Evolutionary conservation across 1,140 invertebrate species (phyloP).

Genomic region (Phthorimaea operculella): DNA sequence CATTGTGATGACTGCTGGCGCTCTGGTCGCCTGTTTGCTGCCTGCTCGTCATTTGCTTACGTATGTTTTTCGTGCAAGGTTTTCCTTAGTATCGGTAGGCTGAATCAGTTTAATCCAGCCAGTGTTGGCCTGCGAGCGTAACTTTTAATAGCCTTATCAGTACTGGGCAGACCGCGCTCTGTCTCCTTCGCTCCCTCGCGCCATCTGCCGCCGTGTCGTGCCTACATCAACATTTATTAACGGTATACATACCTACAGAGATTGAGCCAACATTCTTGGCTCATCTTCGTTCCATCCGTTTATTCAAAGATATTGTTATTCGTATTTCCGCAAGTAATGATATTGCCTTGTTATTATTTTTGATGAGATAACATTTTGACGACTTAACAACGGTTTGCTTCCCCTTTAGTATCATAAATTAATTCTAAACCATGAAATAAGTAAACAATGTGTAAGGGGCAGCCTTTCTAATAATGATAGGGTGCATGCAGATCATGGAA

Average conservation of each 20-base stretch:
- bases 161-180: constrained; percentile 40
- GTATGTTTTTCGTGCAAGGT: constrained; percentile 27
- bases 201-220: constrained; percentile 20
- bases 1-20: constrained; percentile 21
- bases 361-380: too few species aligned
- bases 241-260: constrained; percentile 16
- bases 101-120: constrained; percentile 44
- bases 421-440: too few species aligned
- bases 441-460: too few species aligned
- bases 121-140: constrained; percentile 45
- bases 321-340: too few species aligned
- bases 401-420: too few species aligned
- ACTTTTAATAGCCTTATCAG: constrained; percentile 68
- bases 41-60: constrained; percentile 13
- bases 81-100: constrained; percentile 38
- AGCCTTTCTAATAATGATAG: too few species aligned
- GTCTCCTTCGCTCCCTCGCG: constrained; percentile 26
- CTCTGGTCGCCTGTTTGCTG: constrained; percentile 20
- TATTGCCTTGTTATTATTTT: too few species aligned
- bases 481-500: too few species aligned
- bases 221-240: constrained; percentile 39
- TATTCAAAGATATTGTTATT: neutral
- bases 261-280: constrained; percentile 13
- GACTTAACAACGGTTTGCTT: too few species aligned
- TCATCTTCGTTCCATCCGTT: constrained; percentile 7